A percentile compares a stretch with the other conserved stretches of the same genome.
Conservation (phyloP, 2,888 invertebrate genomes). For the Perizoma affinitatum region DNA sequence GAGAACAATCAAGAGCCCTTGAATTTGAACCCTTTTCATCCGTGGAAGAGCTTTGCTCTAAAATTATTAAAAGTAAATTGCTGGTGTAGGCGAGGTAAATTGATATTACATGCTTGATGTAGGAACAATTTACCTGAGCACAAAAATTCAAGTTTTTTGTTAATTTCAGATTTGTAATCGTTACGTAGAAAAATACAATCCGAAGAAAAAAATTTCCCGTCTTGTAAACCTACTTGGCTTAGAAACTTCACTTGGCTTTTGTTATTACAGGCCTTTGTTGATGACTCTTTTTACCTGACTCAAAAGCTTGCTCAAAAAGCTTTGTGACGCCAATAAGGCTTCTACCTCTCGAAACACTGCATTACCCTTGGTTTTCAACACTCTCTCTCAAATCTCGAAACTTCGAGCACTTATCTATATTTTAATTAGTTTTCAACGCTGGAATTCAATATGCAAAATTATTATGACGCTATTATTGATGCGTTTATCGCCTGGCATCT, state of each 20-base stretch:
- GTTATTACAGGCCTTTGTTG: constrained; percentile 53
- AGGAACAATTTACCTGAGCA: too few species aligned
- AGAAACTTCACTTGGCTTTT: constrained; percentile 44
- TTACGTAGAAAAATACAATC: too few species aligned
- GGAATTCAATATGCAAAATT: constrained; percentile 9
- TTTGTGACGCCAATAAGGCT: constrained; percentile 38
- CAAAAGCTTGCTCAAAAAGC: constrained; percentile 60
- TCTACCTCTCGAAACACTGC: constrained; percentile 30
- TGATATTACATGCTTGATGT: too few species aligned
- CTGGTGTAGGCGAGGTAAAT: too few species aligned
- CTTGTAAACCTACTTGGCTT: too few species aligned
- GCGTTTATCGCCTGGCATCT: neutral
- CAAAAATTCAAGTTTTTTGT: too few species aligned
- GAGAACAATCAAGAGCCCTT: neutral
- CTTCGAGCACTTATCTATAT: constrained; percentile 3
- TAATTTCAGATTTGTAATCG: too few species aligned
- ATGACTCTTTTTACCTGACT: constrained; percentile 62
- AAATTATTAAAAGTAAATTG: constrained; percentile 2
- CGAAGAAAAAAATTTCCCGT: too few species aligned
- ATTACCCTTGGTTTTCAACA: constrained; percentile 27
- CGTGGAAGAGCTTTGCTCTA: constrained; percentile 7
- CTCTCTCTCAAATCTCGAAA: constrained; percentile 12
- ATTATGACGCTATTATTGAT: constrained; percentile 5
- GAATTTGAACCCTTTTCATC: constrained; percentile 18
- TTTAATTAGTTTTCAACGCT: constrained; percentile 5